A percentile compares a stretch with the other conserved stretches of the same genome.
phyloP scores from a whole-genome alignment of 2,113 vertebrate species.

The Chlorodrepanis virens region DNA sequence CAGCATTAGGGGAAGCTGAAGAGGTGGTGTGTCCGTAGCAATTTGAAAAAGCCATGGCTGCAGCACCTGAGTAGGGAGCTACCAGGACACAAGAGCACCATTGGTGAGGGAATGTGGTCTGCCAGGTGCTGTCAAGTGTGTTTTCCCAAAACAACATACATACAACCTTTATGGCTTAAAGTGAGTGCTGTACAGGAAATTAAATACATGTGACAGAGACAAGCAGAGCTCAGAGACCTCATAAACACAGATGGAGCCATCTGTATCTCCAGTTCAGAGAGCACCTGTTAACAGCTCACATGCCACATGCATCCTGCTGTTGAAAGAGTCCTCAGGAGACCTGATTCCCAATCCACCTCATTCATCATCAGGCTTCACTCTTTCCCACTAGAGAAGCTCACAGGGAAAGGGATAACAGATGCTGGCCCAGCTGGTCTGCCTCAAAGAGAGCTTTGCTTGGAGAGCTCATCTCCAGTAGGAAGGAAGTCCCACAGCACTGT shows the following conservation, averaged over 20 bases:
- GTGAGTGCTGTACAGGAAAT: constrained; percentile 10
- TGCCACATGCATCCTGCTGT: constrained; percentile 8
- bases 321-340: constrained; percentile 28
- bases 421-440: neutral
- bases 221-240: neutral
- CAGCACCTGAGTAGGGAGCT: neutral
- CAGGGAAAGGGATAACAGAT: constrained; percentile 9
- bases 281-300: constrained; percentile 42
- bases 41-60: neutral
- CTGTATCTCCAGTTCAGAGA: constrained; percentile 41
- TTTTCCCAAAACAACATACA: neutral
- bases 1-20: neutral
- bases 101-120: neutral
- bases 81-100: neutral
- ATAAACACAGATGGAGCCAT: constrained; percentile 10
- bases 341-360: neutral
- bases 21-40: neutral
- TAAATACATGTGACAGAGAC: constrained; percentile 42
- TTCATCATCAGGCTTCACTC: constrained; percentile 26
- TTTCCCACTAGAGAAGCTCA: neutral
- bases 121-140: neutral
- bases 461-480: neutral
- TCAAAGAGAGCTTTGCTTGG: neutral
- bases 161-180: neutral
- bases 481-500: neutral